Evolutionary conservation across 2,888 invertebrate genomes (phyloP), one percentile per base, ranked within the genome.

Genomic region (Dilophus febrilis): DNA sequence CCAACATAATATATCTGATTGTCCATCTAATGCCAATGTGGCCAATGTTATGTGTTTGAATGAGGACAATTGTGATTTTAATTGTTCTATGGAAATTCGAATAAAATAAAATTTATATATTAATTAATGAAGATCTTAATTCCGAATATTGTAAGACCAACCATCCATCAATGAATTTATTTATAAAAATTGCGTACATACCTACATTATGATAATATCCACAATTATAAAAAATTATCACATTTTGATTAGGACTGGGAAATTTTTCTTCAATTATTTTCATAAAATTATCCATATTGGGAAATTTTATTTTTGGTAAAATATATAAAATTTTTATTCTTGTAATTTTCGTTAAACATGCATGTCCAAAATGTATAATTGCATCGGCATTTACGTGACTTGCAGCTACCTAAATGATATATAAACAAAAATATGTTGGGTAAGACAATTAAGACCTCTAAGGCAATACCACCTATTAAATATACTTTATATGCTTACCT

Each of bases 341-440:
- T 22, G 69, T 66, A 12, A 79, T 76, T 49, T 70, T 70, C 26
- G 86, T 83, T 46, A 87, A 75, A 59, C 97, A 97, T 1, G 83
- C 74, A 52, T 78, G 80, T 0, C 95, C 95, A 61, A 84, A 95
- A 60, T 97, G 95, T 40, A 97, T 72, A 3, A 95, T 65, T 26
- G 81, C 77, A 61, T 94, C 85, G 0, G 83, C 81, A 41, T 74
- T 68, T 6, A 87, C 75, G 59, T 95, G 95, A 57, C 83, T 77
- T 0, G 92, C 88, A 2, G 91, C 83, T 27, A 92, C 76, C 88
- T 88, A 58, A 47, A n/a, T n/a, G n/a, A n/a, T n/a, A n/a, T n/a
- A n/a, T n/a, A n/a, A n/a, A n/a, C n/a, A n/a, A n/a, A n/a, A n/a
- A n/a, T n/a, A n/a, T n/a, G n/a, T n/a, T n/a, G n/a, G n/a, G n/a